Evolutionary conservation across 2,888 invertebrate genomes (phyloP).

Genomic region (Melinaea menophilus): DNA sequence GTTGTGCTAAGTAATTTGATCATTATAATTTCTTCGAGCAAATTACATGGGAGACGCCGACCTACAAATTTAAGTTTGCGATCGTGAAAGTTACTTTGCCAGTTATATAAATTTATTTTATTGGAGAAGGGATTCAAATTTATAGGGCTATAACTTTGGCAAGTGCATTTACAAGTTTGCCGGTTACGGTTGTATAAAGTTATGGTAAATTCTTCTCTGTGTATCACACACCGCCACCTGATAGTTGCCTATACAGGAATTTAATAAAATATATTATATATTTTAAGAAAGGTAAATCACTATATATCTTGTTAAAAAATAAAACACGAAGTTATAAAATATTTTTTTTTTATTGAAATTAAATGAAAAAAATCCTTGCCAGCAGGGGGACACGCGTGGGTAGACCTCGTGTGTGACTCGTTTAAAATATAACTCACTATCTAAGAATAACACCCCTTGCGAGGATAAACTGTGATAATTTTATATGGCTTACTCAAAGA

Average conservation of each 20-base stretch:
- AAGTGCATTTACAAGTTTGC: constrained; percentile 13
- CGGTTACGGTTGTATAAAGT: constrained; percentile 20
- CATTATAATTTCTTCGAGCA: constrained; percentile 26
- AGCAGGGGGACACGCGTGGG: no score
- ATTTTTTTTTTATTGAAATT: no score
- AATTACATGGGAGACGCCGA: constrained; percentile 19
- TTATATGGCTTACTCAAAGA: no score
- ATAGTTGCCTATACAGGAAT: constrained; percentile 34
- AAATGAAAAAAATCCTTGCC: no score
- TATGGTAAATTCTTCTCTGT: constrained; percentile 16
- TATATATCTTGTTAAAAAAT: no score
- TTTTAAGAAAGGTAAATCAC: no score
- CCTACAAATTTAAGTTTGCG: constrained; percentile 18
- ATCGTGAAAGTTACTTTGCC: constrained; percentile 5
- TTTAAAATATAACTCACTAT: no score
- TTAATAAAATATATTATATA: no score
- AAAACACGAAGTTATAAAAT: no score
- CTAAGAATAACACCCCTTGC: no score
- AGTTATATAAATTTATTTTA: constrained; percentile 12
- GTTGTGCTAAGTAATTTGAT: constrained; percentile 24
- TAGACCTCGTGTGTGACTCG: no score
- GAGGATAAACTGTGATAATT: no score
- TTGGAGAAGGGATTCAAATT: constrained; percentile 14
- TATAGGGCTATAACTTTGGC: constrained; percentile 11
- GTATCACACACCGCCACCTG: constrained; percentile 34